These are phyloP conservation scores for Caradrina kadenii DNA, from an alignment of 2,888 invertebrate genomes.

Conservation along the genomic window DNA sequence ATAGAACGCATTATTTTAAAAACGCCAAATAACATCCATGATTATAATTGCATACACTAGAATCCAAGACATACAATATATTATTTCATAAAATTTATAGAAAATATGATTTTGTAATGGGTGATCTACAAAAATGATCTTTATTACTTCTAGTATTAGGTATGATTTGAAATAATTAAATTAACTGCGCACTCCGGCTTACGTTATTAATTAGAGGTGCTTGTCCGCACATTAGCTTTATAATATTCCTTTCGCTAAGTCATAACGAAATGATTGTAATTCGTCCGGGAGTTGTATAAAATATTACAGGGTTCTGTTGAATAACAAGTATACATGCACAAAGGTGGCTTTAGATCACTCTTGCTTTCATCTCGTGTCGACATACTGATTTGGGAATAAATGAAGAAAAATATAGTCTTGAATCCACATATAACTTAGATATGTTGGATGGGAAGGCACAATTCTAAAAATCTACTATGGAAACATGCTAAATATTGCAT, in stretches of 20 bases:
- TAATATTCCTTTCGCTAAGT: constrained; percentile 68
- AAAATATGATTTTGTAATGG: constrained; percentile 20
- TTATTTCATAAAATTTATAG: not conserved
- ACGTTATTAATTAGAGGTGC: constrained; percentile 71
- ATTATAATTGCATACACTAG: constrained; percentile 6
- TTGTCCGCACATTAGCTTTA: constrained; percentile 68
- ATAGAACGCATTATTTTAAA: constrained; percentile 30
- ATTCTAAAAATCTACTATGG: not conserved
- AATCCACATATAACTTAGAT: not conserved
- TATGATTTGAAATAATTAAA: constrained; percentile 33
- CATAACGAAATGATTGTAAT: constrained; percentile 61
- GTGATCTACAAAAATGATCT: constrained; percentile 16
- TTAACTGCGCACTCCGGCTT: constrained; percentile 35
- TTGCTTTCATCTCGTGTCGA: constrained; percentile 4
- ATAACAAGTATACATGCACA: constrained; percentile 56
- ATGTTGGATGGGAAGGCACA: constrained; percentile 1
- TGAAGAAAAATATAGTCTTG: constrained; percentile 6
- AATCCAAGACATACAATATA: not conserved
- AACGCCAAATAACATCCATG: constrained; percentile 12
- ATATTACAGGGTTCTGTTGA: constrained; percentile 75
- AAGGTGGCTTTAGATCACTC: constrained; percentile 34
- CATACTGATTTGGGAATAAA: constrained; percentile 3
- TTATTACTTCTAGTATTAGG: constrained; percentile 13
- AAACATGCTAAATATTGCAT: not conserved
- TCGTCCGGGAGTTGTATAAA: constrained; percentile 57